Base-by-base conservation (phyloP, 2,888 invertebrate genomes). In the Macaria notata region DNA sequence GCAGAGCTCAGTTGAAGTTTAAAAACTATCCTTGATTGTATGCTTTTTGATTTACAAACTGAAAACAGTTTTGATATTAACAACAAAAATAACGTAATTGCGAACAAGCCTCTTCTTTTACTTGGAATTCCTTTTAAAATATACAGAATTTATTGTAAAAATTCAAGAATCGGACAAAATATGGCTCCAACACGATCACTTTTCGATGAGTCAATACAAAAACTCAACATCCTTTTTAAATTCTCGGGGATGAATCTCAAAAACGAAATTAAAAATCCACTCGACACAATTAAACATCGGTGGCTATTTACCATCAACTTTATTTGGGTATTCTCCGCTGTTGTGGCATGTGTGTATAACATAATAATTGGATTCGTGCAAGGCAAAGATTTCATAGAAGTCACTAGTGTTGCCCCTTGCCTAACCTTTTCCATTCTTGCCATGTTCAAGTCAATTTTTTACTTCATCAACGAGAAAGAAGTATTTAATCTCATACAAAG, bases 321-420 rank as follows among this genome's bases (percentile, higher is more conserved):
- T 7, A 3, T 75, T 0, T 73, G 72, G 62, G 58, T 75, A 0
- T 56, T 73, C 1, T 66, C 67, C 0, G 73, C 73, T 4, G 31
- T 61, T 0, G 38, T 70, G 0, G 66, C 57, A 0, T 62, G 64
- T 3, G 7, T 74, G 3, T 70, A 66, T 29, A 73, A 67, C 52
- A 68, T 75, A 0, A 57, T 68, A 3, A 39, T 68, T 0, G 70
- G 73, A 0, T 62, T 73, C 6, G 4, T 46, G 1, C 61, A 62
- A 7, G 75, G 74, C 0, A 72, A 67, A 33, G 64, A 66, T 39
- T 72, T 79, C 8, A 65, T 73, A 4, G 75, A 76, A 50, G 46
- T 78, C 0, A 76, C 79, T 0, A 74, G 69, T 42, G 56, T 79
- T 0, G 73, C 73, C 1, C 77, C 79, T 3, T 76, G 79, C 7